Evolutionary conservation across 2,888 invertebrate genomes (phyloP).

Genomic region (Phragmatobia fuliginosa): DNA sequence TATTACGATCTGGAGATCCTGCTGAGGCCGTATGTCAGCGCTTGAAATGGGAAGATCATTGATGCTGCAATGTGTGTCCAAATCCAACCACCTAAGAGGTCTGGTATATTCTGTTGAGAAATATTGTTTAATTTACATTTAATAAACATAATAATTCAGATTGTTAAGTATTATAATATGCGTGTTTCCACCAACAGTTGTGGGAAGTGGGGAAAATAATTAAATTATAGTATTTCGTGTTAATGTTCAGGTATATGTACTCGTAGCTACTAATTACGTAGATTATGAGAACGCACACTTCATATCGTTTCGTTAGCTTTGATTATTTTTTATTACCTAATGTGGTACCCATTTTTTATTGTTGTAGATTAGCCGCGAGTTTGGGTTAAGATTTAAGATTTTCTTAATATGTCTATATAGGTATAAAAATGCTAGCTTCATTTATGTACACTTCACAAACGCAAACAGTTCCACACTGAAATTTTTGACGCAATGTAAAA

Average conservation of each 20-base stretch:
- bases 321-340: neutral
- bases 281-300: neutral
- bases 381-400: neutral
- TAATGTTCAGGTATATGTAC: constrained; percentile 23
- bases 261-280: constrained; percentile 28
- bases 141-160: neutral
- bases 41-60: neutral
- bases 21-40: neutral
- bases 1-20: too few species aligned
- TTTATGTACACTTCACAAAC: too few species aligned
- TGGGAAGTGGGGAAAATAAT: constrained; percentile 9
- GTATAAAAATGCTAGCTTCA: too few species aligned
- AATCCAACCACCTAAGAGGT: neutral
- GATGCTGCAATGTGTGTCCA: neutral
- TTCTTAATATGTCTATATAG: too few species aligned
- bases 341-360: neutral
- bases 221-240: constrained; percentile 8
- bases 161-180: neutral
- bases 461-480: too few species aligned
- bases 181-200: neutral
- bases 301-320: neutral
- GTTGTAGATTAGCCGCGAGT: neutral
- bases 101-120: too few species aligned
- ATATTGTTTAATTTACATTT: neutral
- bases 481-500: too few species aligned